Percentiles rank a stretch among this genome's conserved stretches.
These are phyloP conservation scores for Tubulanus polymorphus DNA, from an alignment of 2,888 invertebrate genomes.

Conservation along the genomic window DNA sequence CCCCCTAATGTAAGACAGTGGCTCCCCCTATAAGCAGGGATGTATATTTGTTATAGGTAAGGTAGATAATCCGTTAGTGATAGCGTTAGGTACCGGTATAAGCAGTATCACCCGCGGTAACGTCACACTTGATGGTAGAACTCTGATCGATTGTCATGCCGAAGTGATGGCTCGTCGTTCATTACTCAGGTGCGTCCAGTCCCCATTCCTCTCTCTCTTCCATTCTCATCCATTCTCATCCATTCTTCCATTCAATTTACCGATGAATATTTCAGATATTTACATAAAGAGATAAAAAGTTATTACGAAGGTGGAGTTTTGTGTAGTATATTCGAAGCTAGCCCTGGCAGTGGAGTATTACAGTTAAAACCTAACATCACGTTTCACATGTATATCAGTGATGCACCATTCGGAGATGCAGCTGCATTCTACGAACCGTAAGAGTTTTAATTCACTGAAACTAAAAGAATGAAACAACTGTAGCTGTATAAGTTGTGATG, in stretches of 20 bases:
- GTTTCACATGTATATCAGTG: constrained; percentile 39
- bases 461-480: no score
- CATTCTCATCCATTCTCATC: background rate
- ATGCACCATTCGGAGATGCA: constrained; percentile 42
- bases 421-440: constrained; percentile 9
- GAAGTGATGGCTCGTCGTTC: constrained; percentile 41
- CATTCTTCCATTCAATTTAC: background rate
- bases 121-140: constrained; percentile 37
- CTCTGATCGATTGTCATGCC: constrained; percentile 45
- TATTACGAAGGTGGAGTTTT: constrained; percentile 26
- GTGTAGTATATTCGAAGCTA: constrained; percentile 31
- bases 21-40: no score
- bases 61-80: constrained; percentile 26
- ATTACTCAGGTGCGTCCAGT: constrained; percentile 33
- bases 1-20: no score
- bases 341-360: constrained; percentile 11
- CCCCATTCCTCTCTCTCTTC: background rate
- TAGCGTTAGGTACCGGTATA: constrained; percentile 50
- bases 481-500: no score
- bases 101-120: constrained; percentile 29
- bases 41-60: background rate
- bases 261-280: constrained; percentile 36
- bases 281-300: constrained; percentile 35
- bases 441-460: constrained; percentile 1
- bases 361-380: constrained; percentile 32